phyloP scores from a whole-genome alignment of 1,140 invertebrate genomes.

The Archivesica marissinica region DNA sequence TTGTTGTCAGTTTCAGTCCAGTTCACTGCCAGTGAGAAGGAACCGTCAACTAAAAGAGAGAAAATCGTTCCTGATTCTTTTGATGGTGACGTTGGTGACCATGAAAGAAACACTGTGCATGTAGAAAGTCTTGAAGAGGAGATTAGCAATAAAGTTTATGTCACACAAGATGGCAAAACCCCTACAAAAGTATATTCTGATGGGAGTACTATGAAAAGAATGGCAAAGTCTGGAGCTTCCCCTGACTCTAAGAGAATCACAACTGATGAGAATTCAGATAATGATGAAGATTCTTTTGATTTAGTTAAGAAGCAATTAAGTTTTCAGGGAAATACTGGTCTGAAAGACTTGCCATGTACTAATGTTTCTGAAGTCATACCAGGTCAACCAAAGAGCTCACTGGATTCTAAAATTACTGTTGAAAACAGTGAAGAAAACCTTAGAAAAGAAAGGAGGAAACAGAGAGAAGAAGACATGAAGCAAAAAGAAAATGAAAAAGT shows the following conservation, averaged over 20 bases:
- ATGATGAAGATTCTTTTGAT: neutral
- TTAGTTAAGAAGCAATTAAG: neutral
- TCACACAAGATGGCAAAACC: neutral
- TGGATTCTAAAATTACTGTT: neutral
- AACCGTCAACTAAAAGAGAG: neutral
- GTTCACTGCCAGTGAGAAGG: constrained; percentile 25
- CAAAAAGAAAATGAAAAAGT: neutral
- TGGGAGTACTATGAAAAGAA: constrained; percentile 36
- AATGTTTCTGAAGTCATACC: neutral
- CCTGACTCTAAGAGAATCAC: constrained; percentile 14
- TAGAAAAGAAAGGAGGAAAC: neutral
- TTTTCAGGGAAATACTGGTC: neutral
- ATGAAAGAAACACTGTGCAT: neutral
- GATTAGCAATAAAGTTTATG: neutral
- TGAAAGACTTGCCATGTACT: neutral
- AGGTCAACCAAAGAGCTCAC: neutral
- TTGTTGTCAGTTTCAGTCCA: constrained; percentile 29
- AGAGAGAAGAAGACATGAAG: neutral
- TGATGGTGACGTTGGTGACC: neutral
- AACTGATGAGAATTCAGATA: neutral
- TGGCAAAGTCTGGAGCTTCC: constrained; percentile 31
- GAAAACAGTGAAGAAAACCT: neutral
- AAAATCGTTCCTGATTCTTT: neutral
- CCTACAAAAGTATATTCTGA: constrained; percentile 47
- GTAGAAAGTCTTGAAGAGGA: neutral